phyloP scores from a whole-genome alignment of 1,140 invertebrate species.

The Mycetomoellerius zeteki region DNA sequence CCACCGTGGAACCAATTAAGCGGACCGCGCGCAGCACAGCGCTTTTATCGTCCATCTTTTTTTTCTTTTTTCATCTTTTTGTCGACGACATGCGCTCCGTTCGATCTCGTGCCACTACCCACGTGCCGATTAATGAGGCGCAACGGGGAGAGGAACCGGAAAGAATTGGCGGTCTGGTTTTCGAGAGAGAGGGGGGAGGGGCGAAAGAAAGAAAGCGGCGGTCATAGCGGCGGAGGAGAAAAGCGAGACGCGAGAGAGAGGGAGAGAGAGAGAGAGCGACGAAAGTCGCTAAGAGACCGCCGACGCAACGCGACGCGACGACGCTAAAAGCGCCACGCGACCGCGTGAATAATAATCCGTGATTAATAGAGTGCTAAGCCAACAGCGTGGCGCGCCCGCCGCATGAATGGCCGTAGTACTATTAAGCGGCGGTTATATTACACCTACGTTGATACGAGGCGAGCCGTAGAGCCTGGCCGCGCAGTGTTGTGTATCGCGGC shows the following conservation, averaged over 20 bases:
- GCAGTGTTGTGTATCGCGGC: constrained; percentile 56
- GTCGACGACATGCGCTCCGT: constrained; percentile 20
- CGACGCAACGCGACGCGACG: neutral
- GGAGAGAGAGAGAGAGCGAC: too few relatives aligned
- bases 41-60: constrained; percentile 41
- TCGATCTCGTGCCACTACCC: constrained; percentile 68
- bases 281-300: constrained; percentile 73
- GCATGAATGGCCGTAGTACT: constrained; percentile 80
- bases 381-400: constrained; percentile 71
- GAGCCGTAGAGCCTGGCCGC: neutral
- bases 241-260: constrained; percentile 63
- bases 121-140: constrained; percentile 78
- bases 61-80: constrained; percentile 31
- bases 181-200: neutral
- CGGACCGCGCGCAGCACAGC: constrained; percentile 26
- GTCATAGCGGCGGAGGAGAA: constrained; percentile 40
- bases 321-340: constrained; percentile 80
- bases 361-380: constrained; percentile 84
- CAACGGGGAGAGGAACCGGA: constrained; percentile 68
- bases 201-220: neutral
- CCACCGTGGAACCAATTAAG: constrained; percentile 70
- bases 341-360: constrained; percentile 84
- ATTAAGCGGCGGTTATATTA: constrained; percentile 75
- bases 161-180: constrained; percentile 67
- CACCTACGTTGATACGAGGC: constrained; percentile 65